Evolutionary conservation across 2,797 vertebrate species (phyloP).

Genomic region (Synanceia verrucosa): DNA sequence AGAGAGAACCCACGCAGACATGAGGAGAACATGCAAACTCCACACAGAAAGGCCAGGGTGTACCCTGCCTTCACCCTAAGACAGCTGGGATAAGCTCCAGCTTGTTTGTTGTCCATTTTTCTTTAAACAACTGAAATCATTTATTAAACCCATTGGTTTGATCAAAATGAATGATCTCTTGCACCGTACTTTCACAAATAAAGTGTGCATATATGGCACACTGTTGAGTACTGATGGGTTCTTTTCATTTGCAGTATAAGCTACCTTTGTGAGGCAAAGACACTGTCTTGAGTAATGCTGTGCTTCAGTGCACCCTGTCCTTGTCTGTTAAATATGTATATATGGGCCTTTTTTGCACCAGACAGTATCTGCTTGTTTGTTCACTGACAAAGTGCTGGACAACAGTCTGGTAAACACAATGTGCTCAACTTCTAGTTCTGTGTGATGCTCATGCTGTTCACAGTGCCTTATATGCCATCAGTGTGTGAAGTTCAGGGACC

Average conservation of each 20-base stretch:
- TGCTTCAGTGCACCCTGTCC: background rate
- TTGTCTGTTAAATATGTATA: background rate
- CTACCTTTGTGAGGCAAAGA: background rate
- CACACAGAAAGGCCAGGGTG: too few species aligned
- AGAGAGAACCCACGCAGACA: too few species aligned
- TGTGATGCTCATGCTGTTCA: conserved; percentile 46
- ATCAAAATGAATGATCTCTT: background rate
- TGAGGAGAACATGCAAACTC: too few species aligned
- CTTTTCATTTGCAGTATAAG: background rate
- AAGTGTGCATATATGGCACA: background rate
- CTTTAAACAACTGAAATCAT: background rate
- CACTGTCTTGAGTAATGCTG: background rate
- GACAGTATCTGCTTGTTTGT: conserved; percentile 32
- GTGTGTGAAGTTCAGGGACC: conserved; percentile 56
- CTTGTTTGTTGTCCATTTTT: background rate
- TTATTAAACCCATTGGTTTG: background rate
- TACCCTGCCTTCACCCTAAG: too few species aligned
- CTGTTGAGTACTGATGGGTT: too few species aligned
- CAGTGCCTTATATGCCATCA: conserved; percentile 61
- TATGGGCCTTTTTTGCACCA: conserved; percentile 9
- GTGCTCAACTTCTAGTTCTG: conserved; percentile 44
- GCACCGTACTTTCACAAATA: background rate
- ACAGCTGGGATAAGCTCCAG: too few species aligned
- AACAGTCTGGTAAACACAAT: conserved; percentile 37
- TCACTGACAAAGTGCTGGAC: conserved; percentile 11